phyloP scores from a whole-genome alignment of 2,888 invertebrate genomes.

The Koerneria pararmatus region DNA sequence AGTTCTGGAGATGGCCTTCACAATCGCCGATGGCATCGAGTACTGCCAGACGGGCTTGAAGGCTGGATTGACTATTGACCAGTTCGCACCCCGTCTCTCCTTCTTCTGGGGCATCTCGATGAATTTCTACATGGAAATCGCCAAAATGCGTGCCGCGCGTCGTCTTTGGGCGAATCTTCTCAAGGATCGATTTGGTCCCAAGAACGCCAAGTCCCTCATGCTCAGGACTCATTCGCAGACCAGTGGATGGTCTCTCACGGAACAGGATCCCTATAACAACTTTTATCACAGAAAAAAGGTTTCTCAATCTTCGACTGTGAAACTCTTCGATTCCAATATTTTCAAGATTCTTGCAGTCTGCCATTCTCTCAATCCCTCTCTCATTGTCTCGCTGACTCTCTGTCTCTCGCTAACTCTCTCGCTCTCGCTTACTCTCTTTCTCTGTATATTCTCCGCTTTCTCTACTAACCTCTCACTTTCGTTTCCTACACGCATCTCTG shows the following conservation, averaged over 20 bases:
- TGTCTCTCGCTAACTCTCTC: too few species aligned
- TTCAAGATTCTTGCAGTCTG: too few species aligned
- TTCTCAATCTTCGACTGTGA: too few species aligned
- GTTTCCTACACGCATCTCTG: too few species aligned
- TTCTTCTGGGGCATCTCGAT: constrained; percentile 70
- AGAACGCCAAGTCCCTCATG: constrained; percentile 64
- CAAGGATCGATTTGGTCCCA: constrained; percentile 65
- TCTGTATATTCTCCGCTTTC: too few species aligned
- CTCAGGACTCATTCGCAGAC: constrained; percentile 68
- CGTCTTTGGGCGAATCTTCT: constrained; percentile 66
- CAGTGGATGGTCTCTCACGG: constrained; percentile 69
- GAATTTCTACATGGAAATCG: constrained; percentile 70
- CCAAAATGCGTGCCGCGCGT: constrained; percentile 67
- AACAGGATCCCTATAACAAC: constrained; percentile 67
- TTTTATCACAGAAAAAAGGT: too few species aligned
- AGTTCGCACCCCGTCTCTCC: constrained; percentile 67
- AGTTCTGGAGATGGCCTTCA: constrained; percentile 68
- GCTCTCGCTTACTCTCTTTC: too few species aligned
- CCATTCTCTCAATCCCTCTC: too few species aligned
- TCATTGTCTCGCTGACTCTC: too few species aligned
- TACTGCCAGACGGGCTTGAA: constrained; percentile 61
- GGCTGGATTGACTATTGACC: constrained; percentile 66
- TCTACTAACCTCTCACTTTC: too few species aligned
- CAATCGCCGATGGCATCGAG: constrained; percentile 66
- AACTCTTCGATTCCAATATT: too few species aligned